A percentile compares a stretch with the other conserved stretches of the same genome.
Evolutionary conservation across 2,888 invertebrate genomes (phyloP).

Genomic region (Trachelus tabidus): DNA sequence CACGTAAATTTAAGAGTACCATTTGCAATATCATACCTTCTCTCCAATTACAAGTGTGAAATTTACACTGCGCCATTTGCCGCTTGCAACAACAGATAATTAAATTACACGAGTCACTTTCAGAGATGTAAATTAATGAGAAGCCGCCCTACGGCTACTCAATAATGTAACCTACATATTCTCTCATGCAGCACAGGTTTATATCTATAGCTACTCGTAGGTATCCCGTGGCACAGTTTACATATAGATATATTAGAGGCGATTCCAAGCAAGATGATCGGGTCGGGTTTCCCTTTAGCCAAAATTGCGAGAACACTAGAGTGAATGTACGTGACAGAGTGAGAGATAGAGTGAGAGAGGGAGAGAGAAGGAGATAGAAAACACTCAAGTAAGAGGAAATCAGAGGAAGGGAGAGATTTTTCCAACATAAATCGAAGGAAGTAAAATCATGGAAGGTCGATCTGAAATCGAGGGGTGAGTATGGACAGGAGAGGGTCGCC

Average conservation of each 20-base stretch:
- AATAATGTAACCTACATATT: background rate
- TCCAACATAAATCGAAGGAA: background rate
- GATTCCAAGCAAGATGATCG: background rate
- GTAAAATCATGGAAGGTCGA: background rate
- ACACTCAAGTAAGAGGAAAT: too few relatives aligned
- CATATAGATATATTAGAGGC: background rate
- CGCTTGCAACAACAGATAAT: background rate
- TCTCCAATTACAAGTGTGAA: background rate
- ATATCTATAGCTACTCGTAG: background rate
- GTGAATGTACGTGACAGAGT: background rate
- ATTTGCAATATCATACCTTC: too few relatives aligned
- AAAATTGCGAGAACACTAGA: background rate
- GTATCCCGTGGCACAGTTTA: background rate
- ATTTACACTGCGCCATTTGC: background rate
- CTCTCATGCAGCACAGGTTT: background rate
- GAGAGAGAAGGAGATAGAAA: too few relatives aligned
- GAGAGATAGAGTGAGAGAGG: too few relatives aligned
- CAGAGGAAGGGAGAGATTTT: background rate
- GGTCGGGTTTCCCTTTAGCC: background rate
- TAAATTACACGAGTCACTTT: background rate
- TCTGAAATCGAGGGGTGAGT: background rate
- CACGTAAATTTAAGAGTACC: too few relatives aligned
- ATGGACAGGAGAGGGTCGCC: background rate
- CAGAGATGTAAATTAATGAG: background rate
- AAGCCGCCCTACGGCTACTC: background rate